phyloP scores from a whole-genome alignment of 2,797 vertebrate genomes.

The Phalloptychus januarius region DNA sequence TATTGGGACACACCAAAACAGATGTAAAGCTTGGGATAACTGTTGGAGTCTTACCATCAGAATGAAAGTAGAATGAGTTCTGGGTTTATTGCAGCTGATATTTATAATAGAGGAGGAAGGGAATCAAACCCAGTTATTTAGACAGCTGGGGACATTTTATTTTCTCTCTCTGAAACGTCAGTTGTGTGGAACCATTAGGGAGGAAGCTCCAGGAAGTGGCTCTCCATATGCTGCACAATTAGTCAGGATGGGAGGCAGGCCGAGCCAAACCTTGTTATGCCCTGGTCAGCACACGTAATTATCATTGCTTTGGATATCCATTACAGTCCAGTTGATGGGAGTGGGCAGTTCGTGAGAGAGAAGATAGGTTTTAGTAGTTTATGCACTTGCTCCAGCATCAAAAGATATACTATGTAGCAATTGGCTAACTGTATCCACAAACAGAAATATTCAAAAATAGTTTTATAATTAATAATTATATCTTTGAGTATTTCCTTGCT shows the following conservation, averaged over 20 bases:
- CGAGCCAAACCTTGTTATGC: constrained; percentile 66
- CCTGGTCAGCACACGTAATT: constrained; percentile 71
- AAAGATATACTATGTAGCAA: neutral
- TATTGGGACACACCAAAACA: constrained; percentile 27
- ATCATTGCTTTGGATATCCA: constrained; percentile 81
- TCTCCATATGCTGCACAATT: constrained; percentile 71
- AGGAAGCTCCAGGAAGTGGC: constrained; percentile 79
- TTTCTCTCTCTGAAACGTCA: constrained; percentile 70
- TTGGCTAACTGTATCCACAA: neutral
- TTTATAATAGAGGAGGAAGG: constrained; percentile 34
- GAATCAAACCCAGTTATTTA: constrained; percentile 68
- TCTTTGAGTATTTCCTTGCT: neutral
- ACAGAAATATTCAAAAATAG: neutral
- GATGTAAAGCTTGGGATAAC: constrained; percentile 47
- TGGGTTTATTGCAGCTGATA: constrained; percentile 43
- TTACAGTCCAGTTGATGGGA: constrained; percentile 72
- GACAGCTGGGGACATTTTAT: constrained; percentile 81
- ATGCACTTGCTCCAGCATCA: constrained; percentile 64
- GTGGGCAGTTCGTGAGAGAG: constrained; percentile 71
- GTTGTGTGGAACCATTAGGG: constrained; percentile 72
- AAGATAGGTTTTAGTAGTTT: constrained; percentile 66
- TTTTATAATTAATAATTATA: neutral
- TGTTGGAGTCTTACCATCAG: constrained; percentile 39
- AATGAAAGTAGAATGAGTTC: constrained; percentile 31
- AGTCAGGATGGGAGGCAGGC: constrained; percentile 67